Percentiles rank a stretch among this genome's conserved stretches.
These are phyloP conservation scores for Erpetoichthys calabaricus DNA, from an alignment of 2,797 vertebrate genomes.

Conservation along the genomic window DNA sequence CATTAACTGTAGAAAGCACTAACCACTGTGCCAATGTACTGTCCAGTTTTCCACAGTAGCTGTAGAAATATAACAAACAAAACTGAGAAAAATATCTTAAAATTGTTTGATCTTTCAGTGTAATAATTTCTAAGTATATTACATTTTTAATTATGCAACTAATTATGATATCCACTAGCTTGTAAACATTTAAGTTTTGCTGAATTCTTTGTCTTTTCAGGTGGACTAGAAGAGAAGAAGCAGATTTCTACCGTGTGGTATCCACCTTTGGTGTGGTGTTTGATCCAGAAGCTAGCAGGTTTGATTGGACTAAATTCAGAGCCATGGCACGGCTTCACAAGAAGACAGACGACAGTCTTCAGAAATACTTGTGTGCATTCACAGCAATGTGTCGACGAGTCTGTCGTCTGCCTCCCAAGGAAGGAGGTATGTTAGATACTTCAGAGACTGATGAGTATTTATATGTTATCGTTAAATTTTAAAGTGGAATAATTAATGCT, in stretches of 20 bases:
- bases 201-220: constrained; percentile 33
- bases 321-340: constrained; percentile 95
- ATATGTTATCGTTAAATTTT: no score
- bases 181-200: background rate
- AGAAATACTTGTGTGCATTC: constrained; percentile 91
- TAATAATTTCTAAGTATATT: no score
- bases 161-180: background rate
- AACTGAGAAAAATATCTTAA: no score
- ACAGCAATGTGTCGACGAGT: constrained; percentile 92
- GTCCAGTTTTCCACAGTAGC: no score
- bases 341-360: constrained; percentile 91
- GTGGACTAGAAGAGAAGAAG: constrained; percentile 95
- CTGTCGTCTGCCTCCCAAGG: constrained; percentile 83
- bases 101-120: no score
- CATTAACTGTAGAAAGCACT: no score
- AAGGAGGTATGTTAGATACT: constrained; percentile 47
- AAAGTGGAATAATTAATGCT: no score
- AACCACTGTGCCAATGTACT: no score
- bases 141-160: no score
- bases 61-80: no score
- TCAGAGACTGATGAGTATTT: no score
- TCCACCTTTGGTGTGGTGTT: constrained; percentile 98
- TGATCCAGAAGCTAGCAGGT: constrained; percentile 74
- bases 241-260: constrained; percentile 93
- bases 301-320: constrained; percentile 97